Evolutionary conservation across 1,140 invertebrate genomes (phyloP), one percentile per base, ranked within the genome.

Genomic region (Patella vulgata): DNA sequence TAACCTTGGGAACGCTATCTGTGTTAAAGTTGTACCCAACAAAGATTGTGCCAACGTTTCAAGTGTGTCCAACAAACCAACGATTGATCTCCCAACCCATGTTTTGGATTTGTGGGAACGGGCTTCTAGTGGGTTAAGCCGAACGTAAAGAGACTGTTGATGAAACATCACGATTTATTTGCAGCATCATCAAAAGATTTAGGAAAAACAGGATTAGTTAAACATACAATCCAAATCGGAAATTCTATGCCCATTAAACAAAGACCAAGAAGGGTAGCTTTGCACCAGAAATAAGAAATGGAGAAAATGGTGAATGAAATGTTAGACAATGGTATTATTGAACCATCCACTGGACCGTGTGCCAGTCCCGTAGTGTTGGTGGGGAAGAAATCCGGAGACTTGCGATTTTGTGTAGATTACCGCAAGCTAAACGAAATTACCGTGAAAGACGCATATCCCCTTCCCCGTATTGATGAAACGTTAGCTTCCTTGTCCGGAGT

Each of bases 361-460:
- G 62, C 68, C 23, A 71, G 73, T 6, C 71, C 71, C 9, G 52
- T 70, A 11, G 61, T 73, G 25, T 43, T 75, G 33, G 65, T 70
- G 11, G 89, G 89, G 42, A 90, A 89, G 57, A 85, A 86, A 33
- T 73, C 86, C 77, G 80, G 85, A 44, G 48, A 76, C 51, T 36
- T 76, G 25, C 68, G 83, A 59, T 62, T 87, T 59, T 86, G 80
- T 64, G 63, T 87, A 0, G 85, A 88, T 73, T 88, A 79, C 68
- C 40, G 85, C 33, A 43, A 53, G 27, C 40, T 74, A 0, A n/a
- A n/a, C n/a, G n/a, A n/a, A n/a, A n/a, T n/a, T n/a, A n/a, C n/a
- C n/a, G n/a, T n/a, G n/a, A n/a, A 74, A 74, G 19, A 19, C 33
- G 3, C 30, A 59, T 8, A 71, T 39, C 71, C 66, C 2, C 56